Percentiles rank a stretch among this genome's conserved stretches.
Evolutionary conservation across 2,797 vertebrate species (phyloP).

Genomic region (Anguilla obscura): DNA sequence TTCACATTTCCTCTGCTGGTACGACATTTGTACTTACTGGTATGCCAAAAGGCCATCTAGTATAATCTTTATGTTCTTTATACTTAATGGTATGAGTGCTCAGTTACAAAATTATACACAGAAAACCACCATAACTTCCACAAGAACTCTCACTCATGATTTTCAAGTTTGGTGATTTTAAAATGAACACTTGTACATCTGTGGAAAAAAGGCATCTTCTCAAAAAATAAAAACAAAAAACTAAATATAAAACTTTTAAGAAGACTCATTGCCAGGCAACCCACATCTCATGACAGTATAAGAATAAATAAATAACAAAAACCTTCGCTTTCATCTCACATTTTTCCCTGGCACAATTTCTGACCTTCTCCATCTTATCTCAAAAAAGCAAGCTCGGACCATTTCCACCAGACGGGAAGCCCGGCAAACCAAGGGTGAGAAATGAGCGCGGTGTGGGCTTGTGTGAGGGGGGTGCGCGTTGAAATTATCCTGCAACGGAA

Average conservation of each 20-base stretch:
- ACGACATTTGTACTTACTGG: neutral
- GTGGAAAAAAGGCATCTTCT: neutral
- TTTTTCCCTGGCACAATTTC: slow-evolving; percentile 18
- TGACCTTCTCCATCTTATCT: slow-evolving; percentile 30
- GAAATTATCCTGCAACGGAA: slow-evolving; percentile 12
- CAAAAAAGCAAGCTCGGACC: slow-evolving; percentile 31
- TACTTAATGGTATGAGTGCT: neutral
- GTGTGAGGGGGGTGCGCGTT: neutral
- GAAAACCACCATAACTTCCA: neutral
- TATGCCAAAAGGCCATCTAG: neutral
- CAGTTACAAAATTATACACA: neutral
- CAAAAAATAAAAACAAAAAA: neutral
- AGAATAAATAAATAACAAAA: neutral
- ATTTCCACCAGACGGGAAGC: slow-evolving; percentile 33
- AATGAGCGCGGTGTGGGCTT: neutral
- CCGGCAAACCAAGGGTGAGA: neutral
- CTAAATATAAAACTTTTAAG: neutral
- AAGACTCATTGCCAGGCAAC: slow-evolving; percentile 24
- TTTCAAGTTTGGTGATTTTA: neutral
- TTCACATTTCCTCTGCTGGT: neutral
- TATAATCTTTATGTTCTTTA: too few species aligned
- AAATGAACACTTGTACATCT: neutral
- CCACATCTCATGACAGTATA: slow-evolving; percentile 21
- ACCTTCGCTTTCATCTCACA: slow-evolving; percentile 14
- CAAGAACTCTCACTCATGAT: neutral